Conservation (phyloP, 92 coral and sea anemone genomes). For the Parazoanthus darwini region DNA sequence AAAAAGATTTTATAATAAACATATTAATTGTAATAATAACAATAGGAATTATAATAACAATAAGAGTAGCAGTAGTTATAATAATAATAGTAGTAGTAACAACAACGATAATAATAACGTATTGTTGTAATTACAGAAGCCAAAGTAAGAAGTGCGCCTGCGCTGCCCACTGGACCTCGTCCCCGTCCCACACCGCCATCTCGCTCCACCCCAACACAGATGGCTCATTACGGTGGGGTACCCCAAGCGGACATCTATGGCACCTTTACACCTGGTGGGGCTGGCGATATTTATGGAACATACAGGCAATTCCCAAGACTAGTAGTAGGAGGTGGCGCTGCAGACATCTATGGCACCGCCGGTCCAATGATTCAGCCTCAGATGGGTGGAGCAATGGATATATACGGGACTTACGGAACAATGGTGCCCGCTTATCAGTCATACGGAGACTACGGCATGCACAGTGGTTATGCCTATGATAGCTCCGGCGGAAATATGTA, state of each 20-base stretch:
- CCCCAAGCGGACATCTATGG: slow-evolving; percentile 7
- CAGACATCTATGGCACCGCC: slow-evolving; percentile 19
- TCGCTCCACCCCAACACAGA: not conserved
- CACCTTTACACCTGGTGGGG: not conserved
- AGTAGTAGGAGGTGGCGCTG: not conserved
- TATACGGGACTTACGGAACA: slow-evolving; percentile 1
- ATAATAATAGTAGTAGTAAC: too few species aligned
- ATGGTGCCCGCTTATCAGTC: not conserved
- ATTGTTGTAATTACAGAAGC: not conserved
- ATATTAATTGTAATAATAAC: too few species aligned
- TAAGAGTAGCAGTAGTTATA: too few species aligned
- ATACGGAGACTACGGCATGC: slow-evolving; percentile 8
- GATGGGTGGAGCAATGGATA: not conserved
- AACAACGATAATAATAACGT: not conserved
- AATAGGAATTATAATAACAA: too few species aligned
- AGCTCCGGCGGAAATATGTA: not conserved
- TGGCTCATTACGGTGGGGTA: not conserved
- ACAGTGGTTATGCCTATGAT: not conserved
- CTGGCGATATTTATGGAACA: slow-evolving; percentile 7
- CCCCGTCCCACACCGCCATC: not conserved
- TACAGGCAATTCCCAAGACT: not conserved
- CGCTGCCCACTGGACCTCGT: not conserved
- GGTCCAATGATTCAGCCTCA: not conserved
- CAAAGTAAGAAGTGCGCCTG: not conserved
- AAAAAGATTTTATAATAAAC: too few species aligned